A percentile compares a stretch with the other conserved stretches of the same genome.
These are phyloP conservation scores for Lasioglossum baleicum DNA, from an alignment of 1,140 invertebrate species.

Conservation along the genomic window DNA sequence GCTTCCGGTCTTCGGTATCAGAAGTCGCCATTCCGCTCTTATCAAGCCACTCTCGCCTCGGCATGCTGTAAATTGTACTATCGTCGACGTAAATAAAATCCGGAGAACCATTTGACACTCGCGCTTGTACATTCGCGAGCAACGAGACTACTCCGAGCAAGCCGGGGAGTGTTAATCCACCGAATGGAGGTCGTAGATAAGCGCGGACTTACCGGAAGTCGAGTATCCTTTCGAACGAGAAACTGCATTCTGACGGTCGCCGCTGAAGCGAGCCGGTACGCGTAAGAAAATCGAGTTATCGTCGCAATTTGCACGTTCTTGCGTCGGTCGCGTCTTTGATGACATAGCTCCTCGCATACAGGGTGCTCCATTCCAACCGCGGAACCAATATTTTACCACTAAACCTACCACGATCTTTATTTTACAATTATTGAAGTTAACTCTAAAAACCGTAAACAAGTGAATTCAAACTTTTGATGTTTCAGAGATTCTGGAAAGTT, in stretches of 20 bases:
- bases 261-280: neutral
- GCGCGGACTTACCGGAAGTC: neutral
- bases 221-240: neutral
- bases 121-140: neutral
- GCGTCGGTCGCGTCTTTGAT: neutral
- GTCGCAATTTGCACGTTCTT: neutral
- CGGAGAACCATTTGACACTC: neutral
- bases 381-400: no score
- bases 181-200: slow-evolving; percentile 15
- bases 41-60: neutral
- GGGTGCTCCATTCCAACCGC: no score
- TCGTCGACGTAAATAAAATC: slow-evolving; percentile 18
- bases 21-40: neutral
- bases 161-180: neutral
- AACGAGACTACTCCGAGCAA: neutral
- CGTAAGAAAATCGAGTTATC: neutral
- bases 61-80: slow-evolving; percentile 15
- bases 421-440: no score
- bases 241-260: neutral
- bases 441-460: no score
- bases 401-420: no score
- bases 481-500: no score
- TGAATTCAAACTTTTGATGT: no score
- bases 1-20: slow-evolving; percentile 17
- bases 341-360: no score